Base-by-base conservation (phyloP, 1,140 invertebrate species). In the Zaprionus vittiger region DNA sequence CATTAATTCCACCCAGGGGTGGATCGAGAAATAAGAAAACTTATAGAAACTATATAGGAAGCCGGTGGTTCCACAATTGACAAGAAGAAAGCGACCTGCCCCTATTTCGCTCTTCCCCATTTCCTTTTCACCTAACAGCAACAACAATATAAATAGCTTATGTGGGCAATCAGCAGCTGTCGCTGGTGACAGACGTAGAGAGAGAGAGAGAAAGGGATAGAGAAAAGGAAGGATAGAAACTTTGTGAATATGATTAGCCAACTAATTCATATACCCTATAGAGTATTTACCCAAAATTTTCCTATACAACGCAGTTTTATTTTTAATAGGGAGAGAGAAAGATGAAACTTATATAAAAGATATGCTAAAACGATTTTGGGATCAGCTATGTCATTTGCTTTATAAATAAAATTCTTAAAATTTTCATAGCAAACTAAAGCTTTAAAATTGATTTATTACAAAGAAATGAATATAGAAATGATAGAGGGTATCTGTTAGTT, bases 41-140 rank as follows among this genome's bases (percentile, higher is more conserved):
- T 17, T 7, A 6, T 26, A 5, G 0, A 5, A 60, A 15, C 6
- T 52, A 15, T 34, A 54, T 44, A 44, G n/a, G 41, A 38, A 44
- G 80, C 83, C 84, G 80, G 80, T 76, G 66, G 22, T n/a, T n/a
- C 7, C 14, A 64, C 80, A 83, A 75, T 65, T 83, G 76, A 79
- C 38, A 28, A 11, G 12, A 44, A 20, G 47, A n/a, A 26, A 72
- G 65, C 55, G 66, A 73, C 47, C 47, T 52, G 47, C 41, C 26
- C 9, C 38, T 62, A 41, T 28, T 24, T 62, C 5, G 5, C 22
- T 61, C 1, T 26, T 11, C 38, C 60, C 15, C 57, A 7, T 67
- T 65, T 44, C 62, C 61, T 65, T 66, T 60, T 41, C 68, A 26
- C 9, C 28, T 38, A 38, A 61, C 66, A 77, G 59, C 69, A 59